Conservation (phyloP, 2,888 invertebrate species). For the Lasioglossum vierecki region DNA sequence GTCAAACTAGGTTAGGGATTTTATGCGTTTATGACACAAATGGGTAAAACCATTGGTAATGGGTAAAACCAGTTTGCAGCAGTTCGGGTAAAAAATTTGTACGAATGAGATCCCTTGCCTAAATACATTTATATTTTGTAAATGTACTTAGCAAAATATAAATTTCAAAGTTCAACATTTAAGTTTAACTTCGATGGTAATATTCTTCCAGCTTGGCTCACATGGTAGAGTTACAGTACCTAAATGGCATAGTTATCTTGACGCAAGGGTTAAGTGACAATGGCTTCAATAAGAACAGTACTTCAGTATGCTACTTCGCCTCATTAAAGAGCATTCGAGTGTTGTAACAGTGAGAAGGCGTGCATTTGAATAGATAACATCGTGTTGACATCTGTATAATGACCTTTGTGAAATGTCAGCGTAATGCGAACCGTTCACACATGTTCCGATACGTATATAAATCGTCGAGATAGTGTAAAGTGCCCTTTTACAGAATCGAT, state of each 20-base stretch:
- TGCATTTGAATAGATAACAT: slow-evolving; percentile 57
- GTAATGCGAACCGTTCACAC: slow-evolving; percentile 26
- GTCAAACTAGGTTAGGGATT: no score
- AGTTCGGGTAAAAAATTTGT: no score
- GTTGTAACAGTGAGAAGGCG: slow-evolving; percentile 33
- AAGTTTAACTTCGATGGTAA: not conserved
- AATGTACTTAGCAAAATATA: not conserved
- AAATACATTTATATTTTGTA: no score
- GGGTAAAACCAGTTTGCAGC: no score
- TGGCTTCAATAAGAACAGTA: slow-evolving; percentile 17
- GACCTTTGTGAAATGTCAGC: slow-evolving; percentile 57
- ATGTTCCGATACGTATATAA: not conserved
- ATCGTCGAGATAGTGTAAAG: not conserved
- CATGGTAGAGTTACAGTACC: not conserved
- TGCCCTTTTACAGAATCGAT: not conserved
- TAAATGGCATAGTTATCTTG: not conserved
- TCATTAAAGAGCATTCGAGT: slow-evolving; percentile 45
- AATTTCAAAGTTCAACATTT: not conserved
- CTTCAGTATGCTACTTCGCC: slow-evolving; percentile 6
- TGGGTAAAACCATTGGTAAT: no score
- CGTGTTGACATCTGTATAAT: slow-evolving; percentile 58
- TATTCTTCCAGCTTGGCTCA: not conserved
- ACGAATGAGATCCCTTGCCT: no score
- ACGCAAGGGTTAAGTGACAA: slow-evolving; percentile 15
- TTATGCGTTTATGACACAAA: no score